Evolutionary conservation across 2,888 invertebrate genomes (phyloP).

Genomic region (Epinotia ramella): DNA sequence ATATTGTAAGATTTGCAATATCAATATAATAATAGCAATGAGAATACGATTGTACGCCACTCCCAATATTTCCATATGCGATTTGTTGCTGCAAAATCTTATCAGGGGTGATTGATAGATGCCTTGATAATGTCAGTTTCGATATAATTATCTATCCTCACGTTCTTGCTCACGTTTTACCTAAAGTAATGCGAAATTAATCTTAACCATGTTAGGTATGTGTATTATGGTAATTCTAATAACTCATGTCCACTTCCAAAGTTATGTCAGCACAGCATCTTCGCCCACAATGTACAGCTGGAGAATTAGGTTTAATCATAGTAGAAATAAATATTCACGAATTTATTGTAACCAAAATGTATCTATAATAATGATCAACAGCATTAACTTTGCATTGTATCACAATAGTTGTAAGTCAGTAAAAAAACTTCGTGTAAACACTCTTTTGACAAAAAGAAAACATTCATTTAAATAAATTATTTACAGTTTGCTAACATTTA

Average conservation of each 20-base stretch:
- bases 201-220: too few relatives aligned
- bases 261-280: neutral
- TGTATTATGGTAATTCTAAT: neutral
- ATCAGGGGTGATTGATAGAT: neutral
- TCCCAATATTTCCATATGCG: too few relatives aligned
- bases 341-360: constrained; percentile 39
- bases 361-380: constrained; percentile 30
- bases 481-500: constrained; percentile 37
- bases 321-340: constrained; percentile 24
- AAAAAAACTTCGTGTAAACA: constrained; percentile 39
- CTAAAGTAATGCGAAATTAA: neutral
- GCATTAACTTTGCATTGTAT: constrained; percentile 35
- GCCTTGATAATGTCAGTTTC: neutral
- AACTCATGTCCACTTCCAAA: neutral
- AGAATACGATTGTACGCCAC: neutral
- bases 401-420: constrained; percentile 36
- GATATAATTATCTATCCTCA: neutral
- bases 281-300: neutral
- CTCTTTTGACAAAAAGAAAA: constrained; percentile 33
- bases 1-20: neutral
- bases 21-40: constrained; percentile 5
- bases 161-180: constrained; percentile 5
- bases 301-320: constrained; percentile 5
- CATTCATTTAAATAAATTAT: constrained; percentile 42
- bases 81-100: constrained; percentile 9